Conservation (phyloP, 2,113 vertebrate species). For the Peromyscus polionotus region DNA sequence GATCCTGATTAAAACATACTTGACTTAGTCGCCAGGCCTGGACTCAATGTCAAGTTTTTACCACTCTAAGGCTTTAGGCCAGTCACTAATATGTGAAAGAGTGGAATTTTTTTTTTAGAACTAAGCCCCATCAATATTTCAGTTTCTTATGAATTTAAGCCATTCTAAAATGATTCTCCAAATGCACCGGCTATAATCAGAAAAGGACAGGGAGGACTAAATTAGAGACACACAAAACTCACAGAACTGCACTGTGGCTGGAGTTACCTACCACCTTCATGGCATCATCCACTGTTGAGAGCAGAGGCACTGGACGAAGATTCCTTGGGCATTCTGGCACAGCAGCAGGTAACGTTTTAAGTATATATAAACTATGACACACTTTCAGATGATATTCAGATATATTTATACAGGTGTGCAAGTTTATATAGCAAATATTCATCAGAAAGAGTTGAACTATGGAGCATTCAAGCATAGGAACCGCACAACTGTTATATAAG, state of each 20-base stretch:
- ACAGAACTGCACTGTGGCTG: not conserved
- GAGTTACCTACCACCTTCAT: not conserved
- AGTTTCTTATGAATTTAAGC: not conserved
- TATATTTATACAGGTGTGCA: not conserved
- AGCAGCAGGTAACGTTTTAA: not conserved
- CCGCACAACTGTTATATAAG: not conserved
- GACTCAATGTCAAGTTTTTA: not conserved
- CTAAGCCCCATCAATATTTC: not conserved
- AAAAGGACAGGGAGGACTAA: not conserved
- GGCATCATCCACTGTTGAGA: not conserved
- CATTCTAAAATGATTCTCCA: not conserved
- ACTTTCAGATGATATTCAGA: constrained; percentile 35
- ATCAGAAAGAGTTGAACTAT: constrained; percentile 14
- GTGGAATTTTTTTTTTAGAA: not conserved
- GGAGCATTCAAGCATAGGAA: not conserved
- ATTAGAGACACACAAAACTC: not conserved
- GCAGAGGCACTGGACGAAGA: not conserved
- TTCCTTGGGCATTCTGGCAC: not conserved
- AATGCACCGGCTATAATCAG: not conserved
- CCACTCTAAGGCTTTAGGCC: not conserved
- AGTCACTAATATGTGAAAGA: not conserved
- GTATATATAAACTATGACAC: not conserved
- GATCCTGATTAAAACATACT: not conserved
- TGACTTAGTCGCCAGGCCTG: not conserved
- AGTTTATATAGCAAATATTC: not conserved